These are phyloP conservation scores for Tolmerus cingulatus DNA, from an alignment of 2,888 invertebrate species.

Conservation along the genomic window DNA sequence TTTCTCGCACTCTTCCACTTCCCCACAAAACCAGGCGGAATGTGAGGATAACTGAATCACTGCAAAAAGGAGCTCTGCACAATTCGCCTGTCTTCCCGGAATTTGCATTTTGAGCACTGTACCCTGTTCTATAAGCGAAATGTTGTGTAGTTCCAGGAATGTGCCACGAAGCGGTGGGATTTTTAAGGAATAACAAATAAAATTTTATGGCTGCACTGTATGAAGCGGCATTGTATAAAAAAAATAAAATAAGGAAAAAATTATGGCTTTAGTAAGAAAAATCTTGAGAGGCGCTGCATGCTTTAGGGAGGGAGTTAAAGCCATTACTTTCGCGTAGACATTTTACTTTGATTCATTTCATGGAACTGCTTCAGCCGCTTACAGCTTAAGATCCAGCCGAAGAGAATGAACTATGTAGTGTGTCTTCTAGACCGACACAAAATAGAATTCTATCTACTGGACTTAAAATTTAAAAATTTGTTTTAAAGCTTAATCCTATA, in stretches of 20 bases:
- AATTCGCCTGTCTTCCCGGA: background rate
- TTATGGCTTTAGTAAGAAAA: background rate
- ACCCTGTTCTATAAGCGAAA: background rate
- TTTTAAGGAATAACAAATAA: conserved; percentile 4
- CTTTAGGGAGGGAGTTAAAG: background rate
- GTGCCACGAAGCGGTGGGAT: background rate
- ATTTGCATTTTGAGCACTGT: conserved; percentile 25
- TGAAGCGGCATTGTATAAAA: background rate
- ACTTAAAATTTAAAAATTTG: no score
- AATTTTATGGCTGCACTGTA: background rate
- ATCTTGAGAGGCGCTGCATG: background rate
- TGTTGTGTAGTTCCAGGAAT: background rate
- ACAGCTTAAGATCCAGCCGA: background rate
- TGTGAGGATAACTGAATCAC: conserved; percentile 28
- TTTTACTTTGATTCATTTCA: background rate
- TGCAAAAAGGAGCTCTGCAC: conserved; percentile 16
- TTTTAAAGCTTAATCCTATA: no score
- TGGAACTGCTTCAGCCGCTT: background rate
- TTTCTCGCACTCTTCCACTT: background rate
- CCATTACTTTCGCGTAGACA: background rate
- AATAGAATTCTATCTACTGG: no score
- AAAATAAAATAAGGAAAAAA: background rate
- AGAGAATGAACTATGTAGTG: no score
- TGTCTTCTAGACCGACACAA: no score
- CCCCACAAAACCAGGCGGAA: background rate